Percentiles rank a stretch among this genome's conserved stretches.
These are phyloP conservation scores for Chlorops oryzae DNA, from an alignment of 1,140 invertebrate species.

Conservation along the genomic window DNA sequence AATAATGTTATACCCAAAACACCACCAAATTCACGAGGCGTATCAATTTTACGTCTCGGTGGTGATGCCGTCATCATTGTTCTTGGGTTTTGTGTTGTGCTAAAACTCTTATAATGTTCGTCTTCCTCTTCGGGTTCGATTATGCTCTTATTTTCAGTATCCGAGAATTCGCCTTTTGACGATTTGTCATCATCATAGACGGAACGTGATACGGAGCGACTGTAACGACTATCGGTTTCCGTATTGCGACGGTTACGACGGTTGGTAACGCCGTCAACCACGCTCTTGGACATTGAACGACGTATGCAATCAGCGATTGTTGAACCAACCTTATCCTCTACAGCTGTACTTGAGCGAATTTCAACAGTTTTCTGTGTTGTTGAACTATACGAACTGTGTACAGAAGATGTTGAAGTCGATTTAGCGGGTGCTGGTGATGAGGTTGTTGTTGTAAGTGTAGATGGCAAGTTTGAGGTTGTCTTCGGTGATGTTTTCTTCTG, in stretches of 20 bases:
- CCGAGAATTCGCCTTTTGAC: conserved; percentile 47
- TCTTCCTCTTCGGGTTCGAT: conserved; percentile 26
- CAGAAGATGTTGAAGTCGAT: conserved; percentile 27
- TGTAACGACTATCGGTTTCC: conserved; percentile 34
- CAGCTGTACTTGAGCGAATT: conserved; percentile 25
- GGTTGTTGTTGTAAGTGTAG: conserved; percentile 36
- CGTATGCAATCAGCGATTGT: conserved; percentile 33
- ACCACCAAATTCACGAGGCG: conserved; percentile 40
- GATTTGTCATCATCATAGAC: conserved; percentile 38
- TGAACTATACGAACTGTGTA: conserved; percentile 25
- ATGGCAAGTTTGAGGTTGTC: conserved; percentile 27
- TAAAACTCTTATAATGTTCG: conserved; percentile 33
- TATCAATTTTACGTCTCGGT: conserved; percentile 22
- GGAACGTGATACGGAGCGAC: conserved; percentile 38
- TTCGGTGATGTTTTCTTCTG: conserved; percentile 16
- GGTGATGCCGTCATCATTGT: no score
- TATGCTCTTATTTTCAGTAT: conserved; percentile 36
- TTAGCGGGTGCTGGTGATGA: conserved; percentile 28
- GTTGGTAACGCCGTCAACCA: conserved; percentile 13
- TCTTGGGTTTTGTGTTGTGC: conserved; percentile 14
- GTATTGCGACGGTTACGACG: conserved; percentile 22
- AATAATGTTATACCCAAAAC: conserved; percentile 34
- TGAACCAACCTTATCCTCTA: conserved; percentile 29
- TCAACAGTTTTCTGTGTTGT: conserved; percentile 34
- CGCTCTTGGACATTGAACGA: conserved; percentile 35